These are phyloP conservation scores for Sepioteuthis lessoniana DNA, from an alignment of 2,888 invertebrate genomes.

Conservation along the genomic window DNA sequence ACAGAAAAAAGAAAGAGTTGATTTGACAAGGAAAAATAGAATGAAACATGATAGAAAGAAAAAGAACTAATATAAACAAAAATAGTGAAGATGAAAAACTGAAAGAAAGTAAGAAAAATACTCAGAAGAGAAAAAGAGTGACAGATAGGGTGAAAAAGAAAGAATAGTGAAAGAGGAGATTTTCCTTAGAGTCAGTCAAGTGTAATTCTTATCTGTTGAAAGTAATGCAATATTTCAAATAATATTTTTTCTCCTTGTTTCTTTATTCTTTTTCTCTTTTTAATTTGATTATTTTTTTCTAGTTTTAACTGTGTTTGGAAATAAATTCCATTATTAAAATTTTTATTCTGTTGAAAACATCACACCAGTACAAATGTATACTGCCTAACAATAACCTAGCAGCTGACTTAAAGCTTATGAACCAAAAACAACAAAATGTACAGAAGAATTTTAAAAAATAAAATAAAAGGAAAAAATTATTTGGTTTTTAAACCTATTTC, in stretches of 20 bases:
- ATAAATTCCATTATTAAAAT: conserved; percentile 33
- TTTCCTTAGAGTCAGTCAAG: conserved; percentile 16
- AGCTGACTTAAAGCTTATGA: neutral
- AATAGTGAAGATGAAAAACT: too few species aligned
- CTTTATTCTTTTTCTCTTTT: neutral
- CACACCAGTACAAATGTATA: conserved; percentile 8
- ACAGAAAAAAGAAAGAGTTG: too few species aligned
- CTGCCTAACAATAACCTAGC: conserved; percentile 20
- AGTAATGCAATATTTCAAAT: conserved; percentile 43
- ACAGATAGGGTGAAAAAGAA: neutral
- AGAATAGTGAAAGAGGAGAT: neutral
- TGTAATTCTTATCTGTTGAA: conserved; percentile 45
- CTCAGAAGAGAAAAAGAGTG: neutral
- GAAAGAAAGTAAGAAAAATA: neutral
- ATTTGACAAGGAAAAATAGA: too few species aligned
- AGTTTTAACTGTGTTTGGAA: neutral
- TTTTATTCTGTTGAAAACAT: conserved; percentile 13
- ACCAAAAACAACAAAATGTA: conserved; percentile 21
- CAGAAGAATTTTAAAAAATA: neutral
- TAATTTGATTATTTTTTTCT: neutral
- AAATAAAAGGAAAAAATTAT: neutral
- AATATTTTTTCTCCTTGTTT: conserved; percentile 6
- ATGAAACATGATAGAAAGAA: too few species aligned
- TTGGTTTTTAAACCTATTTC: conserved; percentile 25
- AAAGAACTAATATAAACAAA: too few species aligned